Percentiles rank a stretch among this genome's conserved stretches.
Evolutionary conservation across 2,113 vertebrate genomes (phyloP).

Genomic region (Pyrgilauda ruficollis): DNA sequence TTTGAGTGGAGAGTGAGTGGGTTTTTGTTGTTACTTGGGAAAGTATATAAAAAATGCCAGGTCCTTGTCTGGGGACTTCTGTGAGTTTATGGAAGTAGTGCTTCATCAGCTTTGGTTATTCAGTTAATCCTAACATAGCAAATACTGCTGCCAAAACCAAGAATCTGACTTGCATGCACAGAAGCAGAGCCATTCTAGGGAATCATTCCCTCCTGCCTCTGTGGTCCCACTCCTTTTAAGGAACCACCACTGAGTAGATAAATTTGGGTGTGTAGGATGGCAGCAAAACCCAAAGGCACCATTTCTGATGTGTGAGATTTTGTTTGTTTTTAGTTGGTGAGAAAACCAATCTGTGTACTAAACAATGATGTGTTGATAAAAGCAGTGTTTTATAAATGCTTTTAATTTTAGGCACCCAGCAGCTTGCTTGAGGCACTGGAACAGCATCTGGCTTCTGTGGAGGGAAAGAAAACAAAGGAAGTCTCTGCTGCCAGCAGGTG

Average conservation of each 20-base stretch:
- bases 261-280: neutral
- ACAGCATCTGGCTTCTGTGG: constrained; percentile 93
- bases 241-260: neutral
- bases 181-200: neutral
- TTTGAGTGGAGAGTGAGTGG: neutral
- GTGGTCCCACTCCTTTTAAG: neutral
- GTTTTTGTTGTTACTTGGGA: neutral
- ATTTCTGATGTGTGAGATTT: neutral
- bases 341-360: neutral
- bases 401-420: constrained; percentile 81
- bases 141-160: neutral
- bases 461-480: constrained; percentile 91
- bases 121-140: neutral
- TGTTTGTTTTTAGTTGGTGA: neutral
- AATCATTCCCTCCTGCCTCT: neutral
- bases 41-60: neutral
- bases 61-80: neutral
- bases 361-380: neutral
- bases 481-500: constrained; percentile 85
- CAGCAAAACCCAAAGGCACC: neutral
- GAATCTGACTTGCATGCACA: neutral
- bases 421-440: constrained; percentile 92
- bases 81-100: neutral
- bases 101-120: neutral
- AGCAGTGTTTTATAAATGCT: constrained; percentile 4